Percentiles rank a stretch among this genome's conserved stretches.
Evolutionary conservation across 2,888 invertebrate genomes (phyloP).

Genomic region (Andrena praecox): DNA sequence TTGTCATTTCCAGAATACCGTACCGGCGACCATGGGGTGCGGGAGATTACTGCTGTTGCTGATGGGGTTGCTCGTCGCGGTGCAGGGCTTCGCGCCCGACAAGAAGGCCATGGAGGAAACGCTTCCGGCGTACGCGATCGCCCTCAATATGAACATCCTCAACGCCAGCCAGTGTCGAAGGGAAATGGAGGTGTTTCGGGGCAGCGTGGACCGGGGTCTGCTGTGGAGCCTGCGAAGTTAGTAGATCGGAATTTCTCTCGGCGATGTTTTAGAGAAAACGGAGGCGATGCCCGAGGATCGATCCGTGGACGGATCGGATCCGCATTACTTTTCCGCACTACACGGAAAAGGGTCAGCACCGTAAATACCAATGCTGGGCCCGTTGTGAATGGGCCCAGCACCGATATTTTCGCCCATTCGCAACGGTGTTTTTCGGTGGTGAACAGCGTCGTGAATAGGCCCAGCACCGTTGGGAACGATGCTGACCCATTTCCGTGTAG

Average conservation of each 20-base stretch:
- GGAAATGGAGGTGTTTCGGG: conserved; percentile 83
- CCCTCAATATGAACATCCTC: conserved; percentile 57
- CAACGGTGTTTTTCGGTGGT: too few relatives aligned
- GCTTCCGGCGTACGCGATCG: conserved; percentile 78
- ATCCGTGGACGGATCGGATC: too few relatives aligned
- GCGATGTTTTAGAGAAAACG: too few relatives aligned
- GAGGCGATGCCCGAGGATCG: too few relatives aligned
- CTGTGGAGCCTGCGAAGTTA: conserved; percentile 86
- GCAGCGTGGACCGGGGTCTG: conserved; percentile 84
- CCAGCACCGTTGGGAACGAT: too few relatives aligned
- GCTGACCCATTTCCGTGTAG: neutral
- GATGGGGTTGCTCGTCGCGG: neutral
- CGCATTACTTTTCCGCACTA: too few relatives aligned
- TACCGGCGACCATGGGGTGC: neutral
- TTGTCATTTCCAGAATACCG: neutral
- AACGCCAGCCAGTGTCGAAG: conserved; percentile 79
- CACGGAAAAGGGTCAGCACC: too few relatives aligned
- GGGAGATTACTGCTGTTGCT: neutral
- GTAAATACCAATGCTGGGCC: too few relatives aligned
- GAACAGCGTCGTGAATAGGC: too few relatives aligned
- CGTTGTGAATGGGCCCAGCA: too few relatives aligned
- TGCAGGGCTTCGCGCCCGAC: neutral
- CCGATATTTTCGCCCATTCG: too few relatives aligned
- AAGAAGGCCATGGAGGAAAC: conserved; percentile 65
- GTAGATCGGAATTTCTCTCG: conserved; percentile 62